Percentiles rank a stretch among this genome's conserved stretches.
phyloP scores from a whole-genome alignment of 2,888 invertebrate genomes.

The Ormyrus labotus region DNA sequence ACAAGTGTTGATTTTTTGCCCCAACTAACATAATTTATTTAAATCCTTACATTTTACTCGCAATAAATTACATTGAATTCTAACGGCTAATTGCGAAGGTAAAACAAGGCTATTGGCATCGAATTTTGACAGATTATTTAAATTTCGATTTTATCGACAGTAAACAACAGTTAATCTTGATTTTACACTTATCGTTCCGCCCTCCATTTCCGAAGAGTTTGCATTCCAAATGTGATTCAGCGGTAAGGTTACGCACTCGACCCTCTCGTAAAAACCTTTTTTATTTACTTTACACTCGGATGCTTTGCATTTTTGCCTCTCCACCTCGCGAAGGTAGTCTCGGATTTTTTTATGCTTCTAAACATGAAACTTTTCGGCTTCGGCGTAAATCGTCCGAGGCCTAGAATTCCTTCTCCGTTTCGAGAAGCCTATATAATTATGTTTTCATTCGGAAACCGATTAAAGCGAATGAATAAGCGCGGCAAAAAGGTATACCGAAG shows the following conservation, averaged over 20 bases:
- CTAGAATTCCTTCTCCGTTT: not conserved
- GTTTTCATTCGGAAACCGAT: no score
- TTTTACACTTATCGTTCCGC: conserved; percentile 62
- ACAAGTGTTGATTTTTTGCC: no score
- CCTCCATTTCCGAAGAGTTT: not conserved
- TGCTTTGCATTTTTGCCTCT: not conserved
- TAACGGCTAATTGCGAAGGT: no score
- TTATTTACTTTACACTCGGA: conserved; percentile 17
- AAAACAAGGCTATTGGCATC: no score
- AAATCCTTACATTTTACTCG: no score
- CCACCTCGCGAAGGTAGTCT: not conserved
- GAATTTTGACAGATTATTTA: conserved; percentile 44
- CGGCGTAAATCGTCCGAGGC: not conserved
- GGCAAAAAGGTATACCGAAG: no score
- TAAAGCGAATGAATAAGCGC: no score
- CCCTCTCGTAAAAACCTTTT: conserved; percentile 36
- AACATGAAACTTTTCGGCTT: not conserved
- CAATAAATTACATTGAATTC: no score
- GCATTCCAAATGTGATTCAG: no score
- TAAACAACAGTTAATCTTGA: conserved; percentile 60
- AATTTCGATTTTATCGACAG: conserved; percentile 62
- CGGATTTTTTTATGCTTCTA: not conserved
- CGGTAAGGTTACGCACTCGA: not conserved
- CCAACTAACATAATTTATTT: no score
- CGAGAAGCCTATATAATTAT: no score